These are phyloP conservation scores for Ptyas mucosa DNA, from an alignment of 2,113 vertebrate genomes.

Conservation along the genomic window DNA sequence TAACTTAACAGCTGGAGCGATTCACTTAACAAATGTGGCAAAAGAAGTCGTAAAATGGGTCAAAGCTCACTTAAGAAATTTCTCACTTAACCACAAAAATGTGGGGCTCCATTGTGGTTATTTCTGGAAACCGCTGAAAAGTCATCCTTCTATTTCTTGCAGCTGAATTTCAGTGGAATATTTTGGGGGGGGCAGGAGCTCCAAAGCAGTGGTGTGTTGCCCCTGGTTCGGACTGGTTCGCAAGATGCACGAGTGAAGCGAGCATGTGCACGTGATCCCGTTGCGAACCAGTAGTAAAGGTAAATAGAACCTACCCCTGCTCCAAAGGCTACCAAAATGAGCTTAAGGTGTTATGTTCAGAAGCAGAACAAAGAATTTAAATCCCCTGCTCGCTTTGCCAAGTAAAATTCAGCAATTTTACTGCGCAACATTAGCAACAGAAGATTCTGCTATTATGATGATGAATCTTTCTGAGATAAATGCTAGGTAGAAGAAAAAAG, in stretches of 20 bases:
- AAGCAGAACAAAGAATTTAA: neutral
- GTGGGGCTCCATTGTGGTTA: neutral
- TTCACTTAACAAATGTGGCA: too few species aligned
- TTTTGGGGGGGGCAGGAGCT: neutral
- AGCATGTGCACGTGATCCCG: too few species aligned
- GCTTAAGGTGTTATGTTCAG: neutral
- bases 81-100: too few species aligned
- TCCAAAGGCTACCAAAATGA: neutral
- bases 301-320: too few species aligned
- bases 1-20: too few species aligned
- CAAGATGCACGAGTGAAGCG: too few species aligned
- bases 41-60: too few species aligned
- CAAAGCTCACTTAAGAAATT: too few species aligned
- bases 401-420: neutral
- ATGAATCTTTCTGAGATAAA: neutral
- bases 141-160: neutral
- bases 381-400: neutral
- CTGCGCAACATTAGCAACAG: neutral
- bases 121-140: neutral
- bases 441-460: neutral
- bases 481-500: neutral
- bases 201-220: too few species aligned
- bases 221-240: too few species aligned
- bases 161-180: neutral
- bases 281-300: too few species aligned